phyloP scores from a whole-genome alignment of 2,113 vertebrate genomes.

The Forbesichthys agassizii region DNA sequence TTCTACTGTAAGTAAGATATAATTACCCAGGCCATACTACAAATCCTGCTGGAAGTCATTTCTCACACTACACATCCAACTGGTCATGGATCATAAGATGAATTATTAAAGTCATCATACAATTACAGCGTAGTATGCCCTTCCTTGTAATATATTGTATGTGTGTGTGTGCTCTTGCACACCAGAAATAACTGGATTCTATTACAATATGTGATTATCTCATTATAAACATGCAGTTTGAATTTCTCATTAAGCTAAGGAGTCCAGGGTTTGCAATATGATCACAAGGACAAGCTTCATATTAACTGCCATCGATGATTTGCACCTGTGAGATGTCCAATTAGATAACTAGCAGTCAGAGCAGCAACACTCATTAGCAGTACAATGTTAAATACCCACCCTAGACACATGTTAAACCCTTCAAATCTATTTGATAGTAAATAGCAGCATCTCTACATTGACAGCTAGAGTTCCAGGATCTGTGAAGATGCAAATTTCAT shows the following conservation, averaged over 20 bases:
- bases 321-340: conserved; percentile 7
- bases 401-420: too few species aligned
- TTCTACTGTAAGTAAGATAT: background rate
- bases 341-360: conserved; percentile 15
- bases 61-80: background rate
- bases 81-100: too few species aligned
- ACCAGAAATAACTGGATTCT: background rate
- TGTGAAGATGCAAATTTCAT: too few species aligned
- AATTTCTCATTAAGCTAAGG: conserved; percentile 17
- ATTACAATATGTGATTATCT: conserved; percentile 1
- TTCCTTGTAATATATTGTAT: too few species aligned
- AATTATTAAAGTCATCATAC: too few species aligned
- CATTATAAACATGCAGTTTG: background rate
- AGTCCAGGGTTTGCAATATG: conserved; percentile 8
- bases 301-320: conserved; percentile 24
- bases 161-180: background rate
- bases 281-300: conserved; percentile 19
- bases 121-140: too few species aligned
- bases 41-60: background rate
- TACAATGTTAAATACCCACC: background rate
- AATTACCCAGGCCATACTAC: background rate
- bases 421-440: too few species aligned
- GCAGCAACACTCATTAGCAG: conserved; percentile 16
- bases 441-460: too few species aligned
- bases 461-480: too few species aligned